Evolutionary conservation across 2,888 invertebrate genomes (phyloP).

Genomic region (Cosmorhoe ocellata): DNA sequence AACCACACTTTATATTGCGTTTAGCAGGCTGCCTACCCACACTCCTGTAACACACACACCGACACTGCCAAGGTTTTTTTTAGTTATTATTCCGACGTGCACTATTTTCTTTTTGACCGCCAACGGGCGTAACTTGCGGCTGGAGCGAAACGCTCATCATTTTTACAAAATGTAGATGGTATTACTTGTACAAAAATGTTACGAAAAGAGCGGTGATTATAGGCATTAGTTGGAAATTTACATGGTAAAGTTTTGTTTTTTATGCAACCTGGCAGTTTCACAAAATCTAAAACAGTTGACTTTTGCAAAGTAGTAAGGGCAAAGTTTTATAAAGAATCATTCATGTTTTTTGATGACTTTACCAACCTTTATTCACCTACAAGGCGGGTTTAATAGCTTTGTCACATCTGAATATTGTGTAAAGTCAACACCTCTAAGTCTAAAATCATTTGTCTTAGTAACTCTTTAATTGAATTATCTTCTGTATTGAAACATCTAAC

Average conservation of each 20-base stretch:
- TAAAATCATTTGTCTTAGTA: slow-evolving; percentile 12
- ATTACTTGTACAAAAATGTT: slow-evolving; percentile 34
- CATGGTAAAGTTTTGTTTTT: not conserved
- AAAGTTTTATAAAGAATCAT: too few species aligned
- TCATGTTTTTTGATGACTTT: too few species aligned
- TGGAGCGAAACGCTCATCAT: slow-evolving; percentile 37
- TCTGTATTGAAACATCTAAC: slow-evolving; percentile 44
- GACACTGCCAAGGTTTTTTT: slow-evolving; percentile 64
- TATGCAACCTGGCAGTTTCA: not conserved
- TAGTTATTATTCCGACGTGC: slow-evolving; percentile 72
- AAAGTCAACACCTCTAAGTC: too few species aligned
- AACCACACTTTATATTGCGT: slow-evolving; percentile 82
- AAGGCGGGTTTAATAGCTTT: too few species aligned
- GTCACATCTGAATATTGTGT: too few species aligned
- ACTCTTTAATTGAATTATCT: slow-evolving; percentile 57
- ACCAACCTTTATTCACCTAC: too few species aligned
- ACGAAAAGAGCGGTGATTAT: slow-evolving; percentile 27
- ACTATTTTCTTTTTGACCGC: slow-evolving; percentile 74
- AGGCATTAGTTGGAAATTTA: not conserved
- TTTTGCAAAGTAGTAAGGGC: too few species aligned
- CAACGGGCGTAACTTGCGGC: slow-evolving; percentile 50
- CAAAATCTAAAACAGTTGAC: too few species aligned
- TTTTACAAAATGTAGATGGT: slow-evolving; percentile 40
- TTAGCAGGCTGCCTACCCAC: slow-evolving; percentile 78
- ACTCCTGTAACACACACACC: slow-evolving; percentile 65